Evolutionary conservation across 2,113 vertebrate species (phyloP), one percentile per base, ranked within the genome.

Genomic region (Callorhinus ursinus): DNA sequence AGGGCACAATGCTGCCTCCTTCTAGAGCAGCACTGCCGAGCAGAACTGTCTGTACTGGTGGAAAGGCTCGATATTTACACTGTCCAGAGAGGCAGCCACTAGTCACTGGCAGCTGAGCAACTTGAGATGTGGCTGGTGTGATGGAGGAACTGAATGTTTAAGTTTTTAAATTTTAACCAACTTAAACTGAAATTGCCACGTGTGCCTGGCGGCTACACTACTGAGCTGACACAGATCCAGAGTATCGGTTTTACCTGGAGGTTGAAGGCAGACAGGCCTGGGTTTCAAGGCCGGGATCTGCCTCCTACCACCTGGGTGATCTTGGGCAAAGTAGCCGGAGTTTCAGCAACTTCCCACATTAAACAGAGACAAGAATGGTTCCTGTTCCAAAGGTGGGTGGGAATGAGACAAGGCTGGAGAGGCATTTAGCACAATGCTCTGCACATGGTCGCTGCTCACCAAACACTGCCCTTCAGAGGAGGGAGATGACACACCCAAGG

Each of bases 21-120:
- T 61, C 82, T 3, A 5, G 49, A 59, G 85, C 69, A 69, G 46
- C 1, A 2, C 51, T 8, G 49, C 5, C 11, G 2, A 16, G 39
- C 33, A 79, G 33, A 51, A 15, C 10, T 5, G 59, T 18, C 49
- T 10, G 24, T 7, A 1, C 13, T 1, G 1, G 42, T 9, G 7
- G 76, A 63, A 18, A 42, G 0, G 2, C 8, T 42, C 63, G 8
- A 5, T 1, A 46, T 7, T 18, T 10, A 15, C 0, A 3, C 31
- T 24, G 77, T 13, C 55, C 3, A 2, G 1, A 4, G 59, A 13
- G 53, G 81, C 2, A 36, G 33, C 22, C 16, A 14, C 1, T 4
- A 19, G 28, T 13, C 31, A 61, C 33, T 1, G n/a, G 65, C 63
- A 26, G n/a, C 1, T 24, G 63, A 33, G 42, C 16, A 28, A 19